Percentiles rank a stretch among this genome's conserved stretches.
phyloP scores from a whole-genome alignment of 1,140 invertebrate species.

The Diprion similis region DNA sequence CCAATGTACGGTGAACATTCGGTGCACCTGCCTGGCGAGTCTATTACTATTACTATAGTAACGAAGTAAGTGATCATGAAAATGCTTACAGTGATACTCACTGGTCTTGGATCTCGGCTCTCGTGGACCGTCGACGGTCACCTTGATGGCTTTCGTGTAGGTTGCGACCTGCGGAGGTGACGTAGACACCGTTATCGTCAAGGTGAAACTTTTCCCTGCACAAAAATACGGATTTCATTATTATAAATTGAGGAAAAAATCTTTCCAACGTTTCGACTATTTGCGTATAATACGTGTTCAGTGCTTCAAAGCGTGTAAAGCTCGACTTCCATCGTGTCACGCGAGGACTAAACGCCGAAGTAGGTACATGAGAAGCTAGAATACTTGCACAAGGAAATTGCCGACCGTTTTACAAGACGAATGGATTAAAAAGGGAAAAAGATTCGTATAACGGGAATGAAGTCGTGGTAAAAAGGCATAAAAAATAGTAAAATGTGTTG shows the following conservation, averaged over 20 bases:
- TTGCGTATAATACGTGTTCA: too few relatives aligned
- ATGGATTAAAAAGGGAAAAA: background rate
- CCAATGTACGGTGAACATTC: too few relatives aligned
- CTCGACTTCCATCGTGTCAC: too few relatives aligned
- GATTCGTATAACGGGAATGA: background rate
- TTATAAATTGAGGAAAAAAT: constrained; percentile 9
- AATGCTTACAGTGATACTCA: constrained; percentile 76
- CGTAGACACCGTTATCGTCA: constrained; percentile 94
- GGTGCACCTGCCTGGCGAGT: too few relatives aligned
- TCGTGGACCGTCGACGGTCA: constrained; percentile 96
- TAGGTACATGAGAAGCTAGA: too few relatives aligned
- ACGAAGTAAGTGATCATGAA: constrained; percentile 33
- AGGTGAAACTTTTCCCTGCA: constrained; percentile 96
- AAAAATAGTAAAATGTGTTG: background rate
- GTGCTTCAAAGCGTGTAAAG: too few relatives aligned
- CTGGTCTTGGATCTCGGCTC: constrained; percentile 97
- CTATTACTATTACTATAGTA: background rate
- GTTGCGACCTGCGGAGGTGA: constrained; percentile 95
- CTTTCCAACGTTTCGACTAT: background rate
- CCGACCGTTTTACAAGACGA: too few relatives aligned
- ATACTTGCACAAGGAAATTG: too few relatives aligned
- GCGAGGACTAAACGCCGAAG: too few relatives aligned
- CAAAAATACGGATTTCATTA: constrained; percentile 47
- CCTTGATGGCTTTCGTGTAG: constrained; percentile 98
- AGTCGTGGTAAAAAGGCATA: background rate